phyloP scores from a whole-genome alignment of 1,140 invertebrate genomes.

The Ceratina australensis region DNA sequence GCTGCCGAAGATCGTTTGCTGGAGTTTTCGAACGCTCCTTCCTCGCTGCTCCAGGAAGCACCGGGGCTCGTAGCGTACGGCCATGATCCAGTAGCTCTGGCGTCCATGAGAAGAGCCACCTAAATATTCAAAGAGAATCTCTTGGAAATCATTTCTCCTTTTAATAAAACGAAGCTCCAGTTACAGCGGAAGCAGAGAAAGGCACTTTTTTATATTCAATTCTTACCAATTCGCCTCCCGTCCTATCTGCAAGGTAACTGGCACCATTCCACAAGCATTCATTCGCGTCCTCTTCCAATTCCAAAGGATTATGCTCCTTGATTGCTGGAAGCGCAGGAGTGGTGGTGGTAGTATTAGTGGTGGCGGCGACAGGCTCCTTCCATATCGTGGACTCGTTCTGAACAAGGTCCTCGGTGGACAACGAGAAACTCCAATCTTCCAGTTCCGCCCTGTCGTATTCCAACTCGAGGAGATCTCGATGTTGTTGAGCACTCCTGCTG shows the following conservation, averaged over 20 bases:
- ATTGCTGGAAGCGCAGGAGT: slow-evolving; percentile 85
- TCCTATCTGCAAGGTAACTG: slow-evolving; percentile 81
- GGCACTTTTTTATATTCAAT: too few species aligned
- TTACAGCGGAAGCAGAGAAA: too few species aligned
- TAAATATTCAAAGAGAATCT: slow-evolving; percentile 8
- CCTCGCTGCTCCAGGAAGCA: slow-evolving; percentile 75
- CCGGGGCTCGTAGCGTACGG: slow-evolving; percentile 74
- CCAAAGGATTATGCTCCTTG: slow-evolving; percentile 85
- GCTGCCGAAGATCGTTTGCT: slow-evolving; percentile 85
- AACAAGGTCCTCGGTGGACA: slow-evolving; percentile 84
- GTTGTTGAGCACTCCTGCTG: slow-evolving; percentile 84
- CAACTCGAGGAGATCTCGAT: slow-evolving; percentile 84
- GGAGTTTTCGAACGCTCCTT: slow-evolving; percentile 70
- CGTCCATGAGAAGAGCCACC: slow-evolving; percentile 73
- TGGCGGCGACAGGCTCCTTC: slow-evolving; percentile 80
- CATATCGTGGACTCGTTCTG: slow-evolving; percentile 73
- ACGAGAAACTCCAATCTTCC: slow-evolving; percentile 88
- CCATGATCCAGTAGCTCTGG: slow-evolving; percentile 70
- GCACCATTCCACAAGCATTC: slow-evolving; percentile 87
- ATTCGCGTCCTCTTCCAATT: slow-evolving; percentile 86
- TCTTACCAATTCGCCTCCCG: slow-evolving; percentile 78
- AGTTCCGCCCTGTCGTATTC: slow-evolving; percentile 88
- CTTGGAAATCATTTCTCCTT: neutral
- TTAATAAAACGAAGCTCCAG: too few species aligned
- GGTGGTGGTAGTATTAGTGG: slow-evolving; percentile 78